Evolutionary conservation across 2,888 invertebrate species (phyloP), one percentile per base, ranked within the genome.

Genomic region (Epinotia bilunana): DNA sequence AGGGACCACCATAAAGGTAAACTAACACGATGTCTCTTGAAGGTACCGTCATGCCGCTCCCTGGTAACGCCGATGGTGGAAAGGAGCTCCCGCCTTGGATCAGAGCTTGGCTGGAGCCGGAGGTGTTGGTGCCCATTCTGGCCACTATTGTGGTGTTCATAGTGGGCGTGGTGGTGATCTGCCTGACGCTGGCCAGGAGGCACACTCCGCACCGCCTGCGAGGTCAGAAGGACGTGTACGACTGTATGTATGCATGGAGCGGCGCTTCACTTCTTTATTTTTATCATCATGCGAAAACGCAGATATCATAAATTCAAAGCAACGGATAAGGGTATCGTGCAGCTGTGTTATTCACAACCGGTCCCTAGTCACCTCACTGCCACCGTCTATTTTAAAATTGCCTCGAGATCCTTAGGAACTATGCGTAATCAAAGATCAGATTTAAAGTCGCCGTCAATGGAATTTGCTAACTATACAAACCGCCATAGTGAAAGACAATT

Each of bases 121-220:
- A 98, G 91, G 97, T 99, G 79, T 95, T 98, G 86, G 97, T 99
- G 33, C 98, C 98, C 0, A 96, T 98, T 80, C 96, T 97, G 84
- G 98, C 98, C 61, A 98, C 98, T 43, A 95, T 98, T 77, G 97
- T 99, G 83, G 98, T 99, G 80, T 96, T 98, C 88, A 95, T 98
- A 83, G 97, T 98, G 83, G 98, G 98, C 79, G 96, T 98, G 84
- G 96, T 98, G 84, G 98, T 99, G 86, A 97, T 98, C 89, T 98
- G 98, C 91, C 96, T 98, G 84, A 98, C 98, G 55, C 94, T 98
- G 72, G 97, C 98, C 71, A 95, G 98, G 87, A 95, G 98, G 90
- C 96, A 98, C 89, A 95, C 97, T 91, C 98, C 98, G 87, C 91
- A 95, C 82, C 96, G 98, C 87, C 96, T 98, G 90, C 95, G 97